Evolutionary conservation across 2,113 vertebrate genomes (phyloP).

Genomic region (Varanus komodoensis): DNA sequence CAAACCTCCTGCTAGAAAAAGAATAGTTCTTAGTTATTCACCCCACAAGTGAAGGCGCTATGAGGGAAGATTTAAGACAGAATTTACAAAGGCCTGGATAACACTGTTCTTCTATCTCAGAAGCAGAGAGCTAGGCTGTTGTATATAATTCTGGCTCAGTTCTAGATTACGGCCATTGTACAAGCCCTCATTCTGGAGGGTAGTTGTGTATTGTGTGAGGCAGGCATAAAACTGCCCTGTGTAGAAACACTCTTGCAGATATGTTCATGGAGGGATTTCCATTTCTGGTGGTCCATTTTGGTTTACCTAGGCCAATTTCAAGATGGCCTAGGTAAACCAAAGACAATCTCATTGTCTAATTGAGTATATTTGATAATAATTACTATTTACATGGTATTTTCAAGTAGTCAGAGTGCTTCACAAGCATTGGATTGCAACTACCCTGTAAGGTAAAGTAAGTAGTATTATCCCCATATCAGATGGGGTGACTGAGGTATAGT

Average conservation of each 20-base stretch:
- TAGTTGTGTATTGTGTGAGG: not conserved
- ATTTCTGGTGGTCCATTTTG: not conserved
- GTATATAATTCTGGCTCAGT: no score
- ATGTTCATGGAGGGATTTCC: not conserved
- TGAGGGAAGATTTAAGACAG: not conserved
- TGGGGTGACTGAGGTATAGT: not conserved
- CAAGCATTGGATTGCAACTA: not conserved
- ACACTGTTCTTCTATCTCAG: no score
- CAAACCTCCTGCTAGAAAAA: not conserved
- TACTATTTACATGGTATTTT: not conserved
- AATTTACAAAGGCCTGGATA: not conserved
- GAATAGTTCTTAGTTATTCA: not conserved
- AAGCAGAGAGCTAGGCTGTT: no score
- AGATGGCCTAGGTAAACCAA: not conserved
- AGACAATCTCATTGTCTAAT: not conserved
- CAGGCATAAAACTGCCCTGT: not conserved
- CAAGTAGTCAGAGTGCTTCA: not conserved
- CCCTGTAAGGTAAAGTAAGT: not conserved
- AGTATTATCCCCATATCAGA: not conserved
- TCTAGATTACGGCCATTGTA: not conserved
- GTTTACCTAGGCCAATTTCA: not conserved
- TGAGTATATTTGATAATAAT: not conserved
- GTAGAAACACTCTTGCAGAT: not conserved
- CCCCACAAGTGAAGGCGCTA: not conserved
- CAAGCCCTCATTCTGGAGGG: not conserved